Base-by-base conservation (phyloP, 2,113 vertebrate species). In the Lasiurus borealis region DNA sequence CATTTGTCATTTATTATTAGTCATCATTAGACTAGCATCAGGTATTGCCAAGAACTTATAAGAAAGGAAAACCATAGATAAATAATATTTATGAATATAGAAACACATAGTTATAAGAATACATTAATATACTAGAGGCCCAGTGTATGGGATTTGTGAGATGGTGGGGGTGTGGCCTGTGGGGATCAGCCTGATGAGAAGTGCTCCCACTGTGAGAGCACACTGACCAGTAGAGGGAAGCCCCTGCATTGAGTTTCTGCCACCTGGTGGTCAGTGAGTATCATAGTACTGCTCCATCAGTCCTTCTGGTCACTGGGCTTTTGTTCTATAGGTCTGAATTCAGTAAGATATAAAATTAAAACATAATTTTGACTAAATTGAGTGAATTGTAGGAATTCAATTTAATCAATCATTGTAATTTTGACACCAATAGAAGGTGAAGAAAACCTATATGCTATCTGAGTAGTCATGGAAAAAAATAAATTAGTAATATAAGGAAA, bases 271-370 rank as follows among this genome's bases (percentile, higher is more conserved):
- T 57, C 54, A 57, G 57, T 59, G 57, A 8, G 0, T 59, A 23
- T 59, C 57, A 59, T 59, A 59, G 57, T 3, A 23, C 21, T 59
- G 57, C 21, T 59, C 21, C 2, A 59, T 23, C 57, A 59, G 21
- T 59, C 57, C 0, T 59, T 59, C 57, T 59, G 57, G 21, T 59
- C 57, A 59, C 54, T 59, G 57, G 57, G 57, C 21, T 59, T 59
- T 59, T 23, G 10, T 59, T 59, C 8, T 59, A 59, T 59, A 23
- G 57, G 21, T 25, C 12, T 66, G 8, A 54, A 76, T 40, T 21
- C n/a, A 76, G 34, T 69, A 59, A 85, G 25, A 77, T 48, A 23
- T 52, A 93, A 93, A 82, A 93, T 59, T 59, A 34, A 78, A 85
- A 68, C 40, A n/a, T 75, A 46, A 85, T 62, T 84, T 77, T 78